Percentiles rank a stretch among this genome's conserved stretches.
phyloP scores from a whole-genome alignment of 2,888 invertebrate species.

The Thysanoteuthis rhombus region DNA sequence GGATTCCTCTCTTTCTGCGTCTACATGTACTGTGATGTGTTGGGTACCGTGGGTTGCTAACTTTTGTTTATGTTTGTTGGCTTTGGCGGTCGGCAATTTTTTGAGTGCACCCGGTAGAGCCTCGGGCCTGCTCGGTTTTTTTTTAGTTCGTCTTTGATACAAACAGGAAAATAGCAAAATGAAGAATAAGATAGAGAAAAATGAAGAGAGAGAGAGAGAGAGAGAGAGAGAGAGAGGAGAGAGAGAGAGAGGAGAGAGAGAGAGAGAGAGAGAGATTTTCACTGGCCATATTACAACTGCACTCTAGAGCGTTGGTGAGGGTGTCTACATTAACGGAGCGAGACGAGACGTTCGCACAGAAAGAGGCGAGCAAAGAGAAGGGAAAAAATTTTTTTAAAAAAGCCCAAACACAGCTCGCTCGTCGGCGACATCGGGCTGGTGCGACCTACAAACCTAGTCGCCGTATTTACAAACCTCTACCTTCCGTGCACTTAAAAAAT shows the following conservation, averaged over 20 bases:
- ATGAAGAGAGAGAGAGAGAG: neutral
- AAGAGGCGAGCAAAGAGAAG: neutral
- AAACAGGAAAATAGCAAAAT: neutral
- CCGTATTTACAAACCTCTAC: neutral
- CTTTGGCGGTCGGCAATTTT: neutral
- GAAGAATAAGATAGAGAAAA: neutral
- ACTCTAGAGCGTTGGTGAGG: neutral
- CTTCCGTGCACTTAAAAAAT: neutral
- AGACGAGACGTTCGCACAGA: neutral
- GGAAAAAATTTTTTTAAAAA: too few species aligned
- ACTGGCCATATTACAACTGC: too few species aligned
- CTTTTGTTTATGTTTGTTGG: neutral
- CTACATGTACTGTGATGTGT: too few species aligned
- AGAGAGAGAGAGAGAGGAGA: neutral
- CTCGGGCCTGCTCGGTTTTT: neutral
- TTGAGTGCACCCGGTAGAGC: neutral
- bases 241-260: neutral
- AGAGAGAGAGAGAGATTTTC: neutral
- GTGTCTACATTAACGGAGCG: neutral
- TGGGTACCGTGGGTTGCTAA: too few species aligned
- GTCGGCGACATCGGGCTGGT: neutral
- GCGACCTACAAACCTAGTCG: conserved; percentile 12
- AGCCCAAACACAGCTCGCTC: neutral
- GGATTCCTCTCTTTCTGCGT: too few species aligned
- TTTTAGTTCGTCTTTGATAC: neutral